A percentile compares a stretch with the other conserved stretches of the same genome.
These are phyloP conservation scores for Elysia crispata DNA, from an alignment of 2,888 invertebrate species.

Conservation along the genomic window DNA sequence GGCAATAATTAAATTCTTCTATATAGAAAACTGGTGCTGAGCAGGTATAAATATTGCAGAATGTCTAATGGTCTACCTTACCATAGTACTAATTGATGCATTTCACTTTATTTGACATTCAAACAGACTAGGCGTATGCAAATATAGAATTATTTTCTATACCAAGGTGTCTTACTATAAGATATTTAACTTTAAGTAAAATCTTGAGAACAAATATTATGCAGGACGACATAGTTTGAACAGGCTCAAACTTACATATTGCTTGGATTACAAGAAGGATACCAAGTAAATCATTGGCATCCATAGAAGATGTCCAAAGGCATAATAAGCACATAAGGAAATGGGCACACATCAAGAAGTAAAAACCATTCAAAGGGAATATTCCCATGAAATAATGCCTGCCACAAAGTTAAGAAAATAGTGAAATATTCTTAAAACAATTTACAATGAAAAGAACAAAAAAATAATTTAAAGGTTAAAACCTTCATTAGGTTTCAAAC, in stretches of 20 bases:
- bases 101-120: not conserved
- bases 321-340: conserved; percentile 66
- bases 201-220: too few species aligned
- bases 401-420: not conserved
- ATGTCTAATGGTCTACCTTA: too few species aligned
- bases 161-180: too few species aligned
- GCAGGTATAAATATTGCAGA: too few species aligned
- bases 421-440: too few species aligned
- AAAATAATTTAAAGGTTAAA: too few species aligned
- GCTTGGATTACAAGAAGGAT: conserved; percentile 59
- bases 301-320: conserved; percentile 60
- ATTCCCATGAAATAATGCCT: conserved; percentile 61
- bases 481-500: too few species aligned
- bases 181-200: too few species aligned
- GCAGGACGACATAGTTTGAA: too few species aligned
- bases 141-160: not conserved
- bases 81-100: not conserved
- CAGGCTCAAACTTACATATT: conserved; percentile 56
- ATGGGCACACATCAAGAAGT: conserved; percentile 62
- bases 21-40: too few species aligned
- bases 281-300: conserved; percentile 57
- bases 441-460: too few species aligned
- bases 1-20: not conserved
- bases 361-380: conserved; percentile 60
- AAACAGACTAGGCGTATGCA: not conserved